phyloP scores from a whole-genome alignment of 2,888 invertebrate genomes.

The Thera britannica region DNA sequence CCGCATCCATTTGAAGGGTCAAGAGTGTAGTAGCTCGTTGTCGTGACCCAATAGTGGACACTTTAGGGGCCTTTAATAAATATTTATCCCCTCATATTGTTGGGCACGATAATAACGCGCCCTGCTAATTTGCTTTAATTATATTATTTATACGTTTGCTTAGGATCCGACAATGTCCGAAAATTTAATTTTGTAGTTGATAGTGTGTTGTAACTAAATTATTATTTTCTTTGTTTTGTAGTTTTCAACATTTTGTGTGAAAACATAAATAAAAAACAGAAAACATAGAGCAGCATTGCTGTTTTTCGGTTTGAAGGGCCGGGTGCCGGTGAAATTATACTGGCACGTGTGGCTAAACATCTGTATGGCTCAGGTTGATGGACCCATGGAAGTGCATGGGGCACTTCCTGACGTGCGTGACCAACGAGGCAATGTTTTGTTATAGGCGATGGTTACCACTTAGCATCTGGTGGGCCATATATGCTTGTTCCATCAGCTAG shows the following conservation, averaged over 20 bases:
- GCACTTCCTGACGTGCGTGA: no score
- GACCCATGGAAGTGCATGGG: no score
- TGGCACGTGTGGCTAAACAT: no score
- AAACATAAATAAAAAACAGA: no score
- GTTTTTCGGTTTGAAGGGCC: no score
- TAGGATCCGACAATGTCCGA: conserved; percentile 56
- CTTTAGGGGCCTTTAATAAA: conserved; percentile 77
- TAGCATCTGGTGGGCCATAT: no score
- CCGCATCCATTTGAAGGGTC: conserved; percentile 51
- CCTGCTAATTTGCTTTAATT: conserved; percentile 66
- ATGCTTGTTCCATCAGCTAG: no score
- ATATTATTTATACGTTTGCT: conserved; percentile 75
- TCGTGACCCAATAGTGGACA: conserved; percentile 77
- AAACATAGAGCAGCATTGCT: no score
- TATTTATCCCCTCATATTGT: conserved; percentile 81
- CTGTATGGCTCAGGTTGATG: no score
- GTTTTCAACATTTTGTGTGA: background rate
- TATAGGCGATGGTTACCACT: no score
- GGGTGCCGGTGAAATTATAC: no score
- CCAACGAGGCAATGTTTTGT: no score
- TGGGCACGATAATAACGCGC: conserved; percentile 48
- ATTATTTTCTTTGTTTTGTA: conserved; percentile 19
- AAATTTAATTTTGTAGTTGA: conserved; percentile 36
- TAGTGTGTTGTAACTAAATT: conserved; percentile 23
- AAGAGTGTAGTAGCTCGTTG: conserved; percentile 41